These are phyloP conservation scores for Atta cephalotes DNA, from an alignment of 1,140 invertebrate genomes.

Conservation along the genomic window DNA sequence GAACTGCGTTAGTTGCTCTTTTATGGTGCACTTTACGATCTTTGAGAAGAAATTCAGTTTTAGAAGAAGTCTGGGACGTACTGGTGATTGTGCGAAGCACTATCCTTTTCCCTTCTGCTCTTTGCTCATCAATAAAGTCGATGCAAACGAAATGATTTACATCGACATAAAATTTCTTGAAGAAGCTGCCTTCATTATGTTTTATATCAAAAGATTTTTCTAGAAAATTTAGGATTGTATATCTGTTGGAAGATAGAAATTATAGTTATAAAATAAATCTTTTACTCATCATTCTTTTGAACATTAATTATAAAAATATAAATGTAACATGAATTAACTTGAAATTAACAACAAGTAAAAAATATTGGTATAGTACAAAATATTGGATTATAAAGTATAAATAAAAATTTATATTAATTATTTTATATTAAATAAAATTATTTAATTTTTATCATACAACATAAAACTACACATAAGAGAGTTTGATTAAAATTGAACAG, in stretches of 20 bases:
- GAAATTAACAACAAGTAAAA: background rate
- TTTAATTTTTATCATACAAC: background rate
- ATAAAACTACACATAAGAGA: background rate
- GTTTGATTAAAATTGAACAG: constrained; percentile 25
- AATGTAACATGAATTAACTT: background rate
- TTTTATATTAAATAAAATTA: background rate
- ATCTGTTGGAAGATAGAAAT: background rate
- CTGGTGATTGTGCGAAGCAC: constrained; percentile 29
- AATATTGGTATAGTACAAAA: background rate
- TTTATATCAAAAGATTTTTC: background rate
- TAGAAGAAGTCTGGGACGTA: constrained; percentile 66
- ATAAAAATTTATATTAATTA: background rate
- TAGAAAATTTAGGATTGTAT: constrained; percentile 15
- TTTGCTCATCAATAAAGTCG: constrained; percentile 59
- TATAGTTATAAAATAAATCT: background rate
- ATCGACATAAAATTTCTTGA: constrained; percentile 22
- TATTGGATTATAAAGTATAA: background rate
- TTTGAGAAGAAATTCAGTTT: constrained; percentile 78
- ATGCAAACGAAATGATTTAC: constrained; percentile 23
- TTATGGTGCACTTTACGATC: constrained; percentile 78
- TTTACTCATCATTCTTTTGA: background rate
- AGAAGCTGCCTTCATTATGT: constrained; percentile 32
- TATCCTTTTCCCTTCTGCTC: background rate
- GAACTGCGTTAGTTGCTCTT: constrained; percentile 80
- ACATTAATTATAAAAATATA: background rate